Base-by-base conservation (phyloP, 2,888 invertebrate genomes). In the Rhamphomyia laevipes region DNA sequence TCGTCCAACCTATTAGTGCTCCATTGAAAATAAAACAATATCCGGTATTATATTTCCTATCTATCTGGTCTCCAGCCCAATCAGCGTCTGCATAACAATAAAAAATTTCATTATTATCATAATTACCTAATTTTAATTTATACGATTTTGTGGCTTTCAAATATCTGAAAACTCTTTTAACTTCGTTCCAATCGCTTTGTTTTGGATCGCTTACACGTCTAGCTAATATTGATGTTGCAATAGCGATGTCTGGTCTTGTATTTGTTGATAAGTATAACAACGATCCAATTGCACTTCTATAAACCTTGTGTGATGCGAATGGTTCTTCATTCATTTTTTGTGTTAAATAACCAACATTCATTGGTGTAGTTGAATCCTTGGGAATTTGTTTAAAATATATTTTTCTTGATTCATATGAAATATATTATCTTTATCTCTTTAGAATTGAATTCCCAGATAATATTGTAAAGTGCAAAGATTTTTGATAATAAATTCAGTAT, bases 1-100 rank as follows among this genome's bases (percentile, higher is more conserved):
- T 57, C 13, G 41, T 44, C 60, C 60, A 60, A 43, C 51, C 57
- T 9, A 60, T 54, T 16, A 55, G n/a, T 17, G 50, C 53, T 13
- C 35, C 35, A 45, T 37, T 45, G 5, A 16, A 45, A 3, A 31
- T n/a, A 37, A 45, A 45, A n/a, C 62, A 1, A 40, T 55, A 58
- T 15, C 61, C 60, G 33, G 57, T 61, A 45, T 58, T 57, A 12
- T 59, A 62, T 42, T 60, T 61, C 35, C 60, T 43, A 43, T 58
- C 53, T 7, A 16, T 17, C 4, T 48, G 46, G 43, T 60, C 54
- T 43, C 60, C 55, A 9, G 61, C 60, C 58, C 58, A 61, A 52
- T 60, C 56, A 35, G 59, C 59, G 46, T 41, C 40, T 41, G 12
- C 16, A 41, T 41, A 18, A n/a, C 17, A 16, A 17, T 41, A 41